Base-by-base conservation (phyloP, 2,113 vertebrate genomes). In the Lophura nycthemera region DNA sequence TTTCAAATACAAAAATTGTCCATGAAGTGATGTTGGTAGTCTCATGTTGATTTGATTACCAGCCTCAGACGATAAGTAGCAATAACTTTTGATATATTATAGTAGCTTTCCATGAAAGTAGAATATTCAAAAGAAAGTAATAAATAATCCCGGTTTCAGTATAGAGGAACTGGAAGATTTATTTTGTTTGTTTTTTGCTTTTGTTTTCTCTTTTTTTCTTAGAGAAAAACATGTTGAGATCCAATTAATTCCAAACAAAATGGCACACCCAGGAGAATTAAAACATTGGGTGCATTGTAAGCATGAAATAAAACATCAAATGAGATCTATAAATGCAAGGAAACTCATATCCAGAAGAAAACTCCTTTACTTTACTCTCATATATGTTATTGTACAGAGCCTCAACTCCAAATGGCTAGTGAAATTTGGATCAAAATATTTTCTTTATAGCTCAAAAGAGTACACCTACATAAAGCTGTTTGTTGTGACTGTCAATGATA, bases 201-300 rank as follows among this genome's bases (percentile, higher is more conserved):
- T 64, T 70, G 74, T 67, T 67, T 47, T 34, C 54, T 21, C 3
- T 42, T 11, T 8, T 73, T 9, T 0, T 57, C 19, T n/a, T 69
- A 38, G 16, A 27, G 38, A 54, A 38, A 2, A 60, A 45, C 6
- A 34, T 19, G 11, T 11, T 1, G 0, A 30, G 14, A 67, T 2
- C 1, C 54, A 60, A 59, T 74, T 83, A 3, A 48, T 43, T 89
- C 5, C 6, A 59, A 71, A 60, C 8, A 59, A 54, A 70, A 81
- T 30, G 11, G 8, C 20, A 74, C 43, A 65, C 20, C 3, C 29
- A 21, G 5, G 19, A 19, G 12, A 65, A 21, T 70, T 21, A 22
- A 9, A 47, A 38, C 54, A 16, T 64, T 7, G 63, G 43, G 3
- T 25, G 0, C 11, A 79, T 4, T 4, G 21, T 21, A 88, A 60